Evolutionary conservation across 2,113 vertebrate genomes (phyloP), one percentile per base, ranked within the genome.

Genomic region (Bufo gargarizans): DNA sequence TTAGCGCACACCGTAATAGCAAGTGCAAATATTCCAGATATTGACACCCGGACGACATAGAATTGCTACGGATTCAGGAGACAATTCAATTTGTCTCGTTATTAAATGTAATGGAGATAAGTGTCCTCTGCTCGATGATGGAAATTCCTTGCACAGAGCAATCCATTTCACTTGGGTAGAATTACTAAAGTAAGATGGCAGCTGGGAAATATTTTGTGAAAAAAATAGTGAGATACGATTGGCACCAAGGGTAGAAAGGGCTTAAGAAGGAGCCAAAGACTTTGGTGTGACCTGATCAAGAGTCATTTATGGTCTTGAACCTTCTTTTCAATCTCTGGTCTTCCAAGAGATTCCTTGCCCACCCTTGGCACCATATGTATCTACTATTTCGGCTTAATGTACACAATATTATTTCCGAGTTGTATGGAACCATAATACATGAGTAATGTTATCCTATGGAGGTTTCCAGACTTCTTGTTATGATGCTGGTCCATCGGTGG

Each of bases 1-100:
- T 49, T 65, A 82, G 45, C 59, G 55, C 53, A 16, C 61, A 53
- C 8, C 33, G n/a, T 83, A 83, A 83, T 4, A 69, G 81, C 81
- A 69, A 53, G 33, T 67, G 59, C 45, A 82, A 82, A 82, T 82
- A 82, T 67, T 65, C 45, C 56, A 14, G 8, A 67, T 67, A 67
- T 50, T 50, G 79, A n/a, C 6, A 45, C 47, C 6, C 22, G 7
- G 56, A 1, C 4, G 14, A 9, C 9, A 13, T 72, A 13, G 56
- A 82, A 63, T 19, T 63, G 56, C 47, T 19, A 82, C 79, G 17
- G 56, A 9, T 53, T 77, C 8, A 53, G 47, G 19, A 50, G 20
- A 50, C 17, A 53, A 77, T 53, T 53, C 19, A 53, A n/a, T 77
- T 77, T 77, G 74, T 77, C 74, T 77, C 17, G 0, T 5, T 10